phyloP scores from a whole-genome alignment of 2,888 invertebrate genomes.

The Acronicta psi region DNA sequence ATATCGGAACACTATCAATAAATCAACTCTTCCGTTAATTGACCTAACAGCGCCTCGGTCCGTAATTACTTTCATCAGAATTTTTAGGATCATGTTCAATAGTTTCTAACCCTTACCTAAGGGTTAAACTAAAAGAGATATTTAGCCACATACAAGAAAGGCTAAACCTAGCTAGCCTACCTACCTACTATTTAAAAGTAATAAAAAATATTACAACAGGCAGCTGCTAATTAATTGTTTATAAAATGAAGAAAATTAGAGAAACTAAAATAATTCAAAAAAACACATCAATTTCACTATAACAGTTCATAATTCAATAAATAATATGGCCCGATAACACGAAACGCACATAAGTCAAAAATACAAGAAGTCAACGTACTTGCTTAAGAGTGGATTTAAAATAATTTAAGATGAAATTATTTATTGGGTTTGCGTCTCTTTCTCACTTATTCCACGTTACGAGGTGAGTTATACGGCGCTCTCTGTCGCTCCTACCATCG shows the following conservation, averaged over 20 bases:
- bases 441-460: slow-evolving; percentile 64
- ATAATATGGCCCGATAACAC: slow-evolving; percentile 70
- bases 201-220: too few relatives aligned
- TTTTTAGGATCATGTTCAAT: too few relatives aligned
- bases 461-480: slow-evolving; percentile 65
- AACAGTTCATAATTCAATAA: slow-evolving; percentile 69
- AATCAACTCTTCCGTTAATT: too few relatives aligned
- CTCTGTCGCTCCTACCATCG: slow-evolving; percentile 82
- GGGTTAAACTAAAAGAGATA: too few relatives aligned
- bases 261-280: slow-evolving; percentile 18
- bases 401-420: slow-evolving; percentile 85
- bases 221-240: slow-evolving; percentile 4
- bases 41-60: too few relatives aligned
- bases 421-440: slow-evolving; percentile 76
- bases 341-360: slow-evolving; percentile 79
- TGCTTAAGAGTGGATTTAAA: slow-evolving; percentile 84
- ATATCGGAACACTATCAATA: too few relatives aligned
- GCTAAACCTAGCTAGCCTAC: too few relatives aligned
- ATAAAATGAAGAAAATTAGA: slow-evolving; percentile 1
- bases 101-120: too few relatives aligned
- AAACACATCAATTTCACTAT: slow-evolving; percentile 56
- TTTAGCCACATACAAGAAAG: too few relatives aligned
- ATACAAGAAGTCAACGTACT: slow-evolving; percentile 87
- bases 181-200: too few relatives aligned
- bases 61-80: too few relatives aligned